Evolutionary conservation across 1,140 invertebrate genomes (phyloP).

Genomic region (Macrostomum lignano): DNA sequence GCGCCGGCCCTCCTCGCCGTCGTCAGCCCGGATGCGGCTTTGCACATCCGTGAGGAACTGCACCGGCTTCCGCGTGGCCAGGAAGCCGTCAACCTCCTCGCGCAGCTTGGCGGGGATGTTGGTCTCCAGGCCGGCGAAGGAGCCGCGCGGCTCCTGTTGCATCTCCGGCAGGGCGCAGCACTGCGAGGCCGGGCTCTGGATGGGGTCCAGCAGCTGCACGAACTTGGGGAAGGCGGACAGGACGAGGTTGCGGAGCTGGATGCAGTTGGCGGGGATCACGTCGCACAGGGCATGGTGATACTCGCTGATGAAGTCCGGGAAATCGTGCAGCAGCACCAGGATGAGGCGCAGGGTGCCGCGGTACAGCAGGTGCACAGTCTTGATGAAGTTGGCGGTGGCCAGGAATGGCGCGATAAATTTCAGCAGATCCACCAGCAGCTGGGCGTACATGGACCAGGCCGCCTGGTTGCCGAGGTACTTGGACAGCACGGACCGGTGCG

Average conservation of each 20-base stretch:
- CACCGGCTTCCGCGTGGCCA: conserved; percentile 69
- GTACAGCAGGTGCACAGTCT: conserved; percentile 66
- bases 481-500: too few relatives aligned
- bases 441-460: conserved; percentile 38
- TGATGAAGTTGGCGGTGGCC: conserved; percentile 69
- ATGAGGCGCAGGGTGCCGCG: conserved; percentile 78
- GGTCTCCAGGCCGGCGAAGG: neutral
- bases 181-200: neutral
- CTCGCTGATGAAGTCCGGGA: conserved; percentile 92
- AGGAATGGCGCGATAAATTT: conserved; percentile 84
- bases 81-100: conserved; percentile 37
- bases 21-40: too few relatives aligned
- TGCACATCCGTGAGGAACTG: conserved; percentile 70
- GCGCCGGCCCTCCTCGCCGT: conserved; percentile 35
- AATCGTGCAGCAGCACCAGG: conserved; percentile 82
- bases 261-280: conserved; percentile 89
- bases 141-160: conserved; percentile 4
- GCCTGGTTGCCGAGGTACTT: too few relatives aligned
- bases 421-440: conserved; percentile 72
- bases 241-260: conserved; percentile 91
- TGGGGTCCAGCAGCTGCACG: neutral
- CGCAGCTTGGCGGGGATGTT: neutral
- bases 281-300: conserved; percentile 98
- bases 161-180: neutral
- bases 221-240: conserved; percentile 63